Evolutionary conservation across 64 coral and sea anemone genomes (phyloP), one percentile per base, ranked within the genome.

Genomic region (Montipora sp.): DNA sequence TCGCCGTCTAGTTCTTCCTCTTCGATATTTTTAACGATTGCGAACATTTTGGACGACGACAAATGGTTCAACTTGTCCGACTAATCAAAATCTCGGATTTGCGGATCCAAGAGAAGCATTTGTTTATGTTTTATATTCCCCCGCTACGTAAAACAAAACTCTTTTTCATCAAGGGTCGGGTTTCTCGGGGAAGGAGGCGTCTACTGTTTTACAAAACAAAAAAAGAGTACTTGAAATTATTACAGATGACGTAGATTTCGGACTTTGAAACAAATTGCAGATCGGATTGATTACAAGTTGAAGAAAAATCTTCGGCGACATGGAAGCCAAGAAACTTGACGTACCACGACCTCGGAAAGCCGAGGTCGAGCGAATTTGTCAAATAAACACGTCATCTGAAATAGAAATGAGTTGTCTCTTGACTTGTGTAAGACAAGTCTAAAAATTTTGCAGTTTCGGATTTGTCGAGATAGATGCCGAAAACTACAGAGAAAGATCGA

Each of bases 361-460:
- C 11, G 65, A 50, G 82, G 82, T 85, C 82, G 82, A 47, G 58
- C 15, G 45, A 65, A 71, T 85, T 85, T 85, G 82, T 85, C 82
- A 85, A 49, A 78, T 47, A 78, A 22, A 7, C 44, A 71, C 68
- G 44, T 85, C 53, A 60, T 48, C 51, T 80, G 77, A 80, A 80
- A 21, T 80, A 55, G 77, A 80, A 80, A 80, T 50, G 57, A 80
- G 51, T 80, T 47, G 47, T 18, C 48, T 80, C 51, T 55, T 57
- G 53, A 57, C 7, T 11, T 15, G 20, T 9, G 23, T 51, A 36
- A 11, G 36, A 60, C 55, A 81, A 20, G 16, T 12, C 7, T 4
- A 14, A 20, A 12, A 20, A 36, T 69, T 11, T 69, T 84, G 27
- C 74, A 68, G 15, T 85, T 85, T 85, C 65, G 5, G 9, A 70